Conservation (phyloP, 2,113 vertebrate species). For the Tichodroma muraria region DNA sequence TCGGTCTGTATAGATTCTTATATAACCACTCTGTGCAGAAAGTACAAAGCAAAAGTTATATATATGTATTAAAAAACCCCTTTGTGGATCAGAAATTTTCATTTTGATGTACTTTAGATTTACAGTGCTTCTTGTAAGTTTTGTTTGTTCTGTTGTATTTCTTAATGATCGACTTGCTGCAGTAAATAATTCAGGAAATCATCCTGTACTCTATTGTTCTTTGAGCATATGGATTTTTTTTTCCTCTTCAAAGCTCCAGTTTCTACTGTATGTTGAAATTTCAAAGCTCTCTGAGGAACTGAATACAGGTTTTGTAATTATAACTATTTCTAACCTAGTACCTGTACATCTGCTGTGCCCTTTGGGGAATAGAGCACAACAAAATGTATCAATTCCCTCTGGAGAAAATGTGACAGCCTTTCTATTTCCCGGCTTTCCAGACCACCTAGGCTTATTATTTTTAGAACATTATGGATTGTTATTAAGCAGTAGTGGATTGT, state of each 20-base stretch:
- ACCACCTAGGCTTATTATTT: conserved; percentile 49
- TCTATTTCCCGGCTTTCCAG: conserved; percentile 45
- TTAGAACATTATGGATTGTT: conserved; percentile 43
- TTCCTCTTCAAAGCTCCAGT: conserved; percentile 35
- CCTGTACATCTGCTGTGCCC: conserved; percentile 54
- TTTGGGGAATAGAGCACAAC: conserved; percentile 42
- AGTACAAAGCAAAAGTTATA: background rate
- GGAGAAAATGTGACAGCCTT: conserved; percentile 37
- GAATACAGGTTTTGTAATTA: conserved; percentile 63
- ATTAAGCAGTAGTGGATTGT: conserved; percentile 1
- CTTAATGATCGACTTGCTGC: conserved; percentile 51
- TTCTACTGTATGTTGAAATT: conserved; percentile 54
- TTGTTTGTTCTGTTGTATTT: conserved; percentile 13
- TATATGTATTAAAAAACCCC: background rate
- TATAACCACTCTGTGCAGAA: background rate
- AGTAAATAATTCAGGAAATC: conserved; percentile 67
- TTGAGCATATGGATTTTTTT: conserved; percentile 36
- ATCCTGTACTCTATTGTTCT: conserved; percentile 56
- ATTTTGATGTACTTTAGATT: conserved; percentile 7
- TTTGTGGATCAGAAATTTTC: background rate
- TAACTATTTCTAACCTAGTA: conserved; percentile 59
- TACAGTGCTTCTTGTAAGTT: conserved; percentile 1
- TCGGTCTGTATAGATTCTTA: background rate
- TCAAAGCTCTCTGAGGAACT: conserved; percentile 52
- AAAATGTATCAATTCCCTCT: conserved; percentile 45